Percentiles rank a stretch among this genome's conserved stretches.
These are phyloP conservation scores for Elymnias hypermnestra DNA, from an alignment of 1,140 invertebrate species.

Conservation along the genomic window DNA sequence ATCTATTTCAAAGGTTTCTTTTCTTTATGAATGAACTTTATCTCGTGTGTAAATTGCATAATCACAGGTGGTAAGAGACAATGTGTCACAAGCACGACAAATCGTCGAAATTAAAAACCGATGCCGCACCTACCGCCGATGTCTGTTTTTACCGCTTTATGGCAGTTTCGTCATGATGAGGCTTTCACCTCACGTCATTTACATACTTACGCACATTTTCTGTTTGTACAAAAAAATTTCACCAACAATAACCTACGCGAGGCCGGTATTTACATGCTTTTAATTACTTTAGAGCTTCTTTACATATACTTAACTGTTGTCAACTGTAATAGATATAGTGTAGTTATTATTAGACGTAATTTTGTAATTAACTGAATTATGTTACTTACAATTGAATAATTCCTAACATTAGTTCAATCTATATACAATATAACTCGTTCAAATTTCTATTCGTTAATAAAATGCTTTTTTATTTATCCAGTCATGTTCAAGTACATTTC, in stretches of 20 bases:
- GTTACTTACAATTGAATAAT: no score
- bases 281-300: neutral
- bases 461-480: no score
- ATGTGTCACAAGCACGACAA: constrained; percentile 27
- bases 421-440: no score
- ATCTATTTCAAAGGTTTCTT: no score
- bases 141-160: constrained; percentile 47
- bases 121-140: constrained; percentile 32
- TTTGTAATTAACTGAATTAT: no score
- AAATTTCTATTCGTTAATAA: no score
- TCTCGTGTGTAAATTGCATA: constrained; percentile 8
- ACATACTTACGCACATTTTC: constrained; percentile 54
- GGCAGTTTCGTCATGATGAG: constrained; percentile 47
- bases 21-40: neutral
- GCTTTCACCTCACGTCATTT: constrained; percentile 60
- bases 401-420: no score
- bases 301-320: no score
- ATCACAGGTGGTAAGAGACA: constrained; percentile 14
- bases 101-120: constrained; percentile 35
- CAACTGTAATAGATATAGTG: no score
- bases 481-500: no score
- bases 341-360: neutral
- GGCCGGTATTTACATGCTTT: neutral
- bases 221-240: constrained; percentile 64
- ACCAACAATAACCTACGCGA: constrained; percentile 26